A percentile compares a stretch with the other conserved stretches of the same genome.
These are phyloP conservation scores for Caenorhabditis elegans DNA, from an alignment of 1,140 invertebrate genomes.

Conservation along the genomic window DNA sequence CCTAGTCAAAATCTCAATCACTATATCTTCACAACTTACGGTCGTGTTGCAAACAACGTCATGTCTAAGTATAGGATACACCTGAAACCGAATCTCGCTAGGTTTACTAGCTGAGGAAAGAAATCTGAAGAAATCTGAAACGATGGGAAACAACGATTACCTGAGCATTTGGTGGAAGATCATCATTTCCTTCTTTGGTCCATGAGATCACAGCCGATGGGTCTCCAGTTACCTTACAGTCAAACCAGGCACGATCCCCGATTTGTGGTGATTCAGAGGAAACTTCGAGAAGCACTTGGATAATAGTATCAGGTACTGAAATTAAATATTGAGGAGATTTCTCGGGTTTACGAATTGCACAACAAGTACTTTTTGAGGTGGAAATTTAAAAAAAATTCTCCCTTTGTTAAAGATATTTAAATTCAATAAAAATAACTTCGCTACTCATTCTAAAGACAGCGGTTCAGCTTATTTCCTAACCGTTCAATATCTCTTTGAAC, in stretches of 20 bases:
- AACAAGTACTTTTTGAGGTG: too few species aligned
- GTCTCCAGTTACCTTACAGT: conserved; percentile 63
- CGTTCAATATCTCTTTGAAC: too few species aligned
- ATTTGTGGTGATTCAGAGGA: conserved; percentile 59
- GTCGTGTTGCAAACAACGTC: conserved; percentile 22
- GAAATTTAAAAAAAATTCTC: too few species aligned
- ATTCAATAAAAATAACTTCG: too few species aligned
- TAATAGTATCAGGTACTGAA: conserved; percentile 66
- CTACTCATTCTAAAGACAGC: too few species aligned
- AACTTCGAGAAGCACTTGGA: conserved; percentile 63
- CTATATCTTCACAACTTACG: conserved; percentile 11
- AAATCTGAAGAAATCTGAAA: background rate
- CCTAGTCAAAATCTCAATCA: too few species aligned
- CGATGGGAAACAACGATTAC: conserved; percentile 47
- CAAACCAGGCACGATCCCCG: conserved; percentile 63
- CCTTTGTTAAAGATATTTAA: too few species aligned
- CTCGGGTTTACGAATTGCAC: too few species aligned
- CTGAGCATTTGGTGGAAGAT: conserved; percentile 58
- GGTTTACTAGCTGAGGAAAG: background rate
- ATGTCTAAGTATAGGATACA: conserved; percentile 28
- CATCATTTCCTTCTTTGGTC: conserved; percentile 60
- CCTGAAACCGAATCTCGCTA: background rate
- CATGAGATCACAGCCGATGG: conserved; percentile 58
- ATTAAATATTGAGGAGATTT: background rate
- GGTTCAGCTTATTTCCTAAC: too few species aligned